Percentiles rank a stretch among this genome's conserved stretches.
Evolutionary conservation across 2,888 invertebrate species (phyloP).

Genomic region (Apantesis nais): DNA sequence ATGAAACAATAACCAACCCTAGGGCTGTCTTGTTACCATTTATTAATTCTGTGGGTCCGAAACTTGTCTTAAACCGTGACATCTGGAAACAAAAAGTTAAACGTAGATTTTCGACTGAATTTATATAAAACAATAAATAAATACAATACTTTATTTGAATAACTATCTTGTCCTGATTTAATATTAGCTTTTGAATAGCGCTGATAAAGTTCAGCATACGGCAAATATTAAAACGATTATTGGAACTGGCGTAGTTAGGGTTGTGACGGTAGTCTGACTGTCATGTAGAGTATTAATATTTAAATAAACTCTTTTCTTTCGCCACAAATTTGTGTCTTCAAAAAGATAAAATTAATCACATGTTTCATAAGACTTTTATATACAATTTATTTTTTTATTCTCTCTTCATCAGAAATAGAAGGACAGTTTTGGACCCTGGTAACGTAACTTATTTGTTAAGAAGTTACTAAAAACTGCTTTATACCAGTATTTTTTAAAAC

Average conservation of each 20-base stretch:
- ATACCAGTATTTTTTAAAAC: too few species aligned
- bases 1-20: background rate
- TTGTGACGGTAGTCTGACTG: background rate
- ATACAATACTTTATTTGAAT: background rate
- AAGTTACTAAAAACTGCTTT: too few species aligned
- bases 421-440: too few species aligned
- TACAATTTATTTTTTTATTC: too few species aligned
- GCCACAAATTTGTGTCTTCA: background rate
- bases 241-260: background rate
- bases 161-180: background rate
- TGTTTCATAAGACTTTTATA: too few species aligned
- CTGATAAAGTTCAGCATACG: background rate
- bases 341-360: background rate
- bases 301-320: background rate
- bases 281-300: background rate
- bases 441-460: too few species aligned
- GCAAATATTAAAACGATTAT: background rate
- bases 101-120: background rate
- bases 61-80: background rate
- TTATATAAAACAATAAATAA: background rate
- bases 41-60: background rate
- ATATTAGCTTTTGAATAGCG: background rate
- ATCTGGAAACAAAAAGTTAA: background rate
- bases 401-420: too few species aligned
- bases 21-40: constrained; percentile 6